These are phyloP conservation scores for Glyphotaelius pellucidus DNA, from an alignment of 2,888 invertebrate species.

Conservation along the genomic window DNA sequence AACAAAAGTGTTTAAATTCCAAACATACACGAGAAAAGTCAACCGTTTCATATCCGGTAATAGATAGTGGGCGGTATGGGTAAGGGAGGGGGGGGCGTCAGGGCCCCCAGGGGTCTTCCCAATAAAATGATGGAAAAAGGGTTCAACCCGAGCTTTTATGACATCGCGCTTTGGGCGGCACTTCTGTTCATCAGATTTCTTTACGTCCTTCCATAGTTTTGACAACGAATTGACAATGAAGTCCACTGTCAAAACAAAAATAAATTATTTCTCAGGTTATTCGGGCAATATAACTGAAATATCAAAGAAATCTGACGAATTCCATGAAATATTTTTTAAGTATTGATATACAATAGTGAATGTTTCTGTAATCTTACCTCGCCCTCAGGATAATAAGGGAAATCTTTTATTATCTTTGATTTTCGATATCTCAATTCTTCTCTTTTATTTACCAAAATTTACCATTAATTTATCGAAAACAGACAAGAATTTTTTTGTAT, in stretches of 20 bases:
- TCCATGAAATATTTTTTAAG: background rate
- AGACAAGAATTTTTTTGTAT: too few species aligned
- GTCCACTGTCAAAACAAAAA: background rate
- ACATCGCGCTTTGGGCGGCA: constrained; percentile 46
- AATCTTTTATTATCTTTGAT: background rate
- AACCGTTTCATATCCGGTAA: constrained; percentile 47
- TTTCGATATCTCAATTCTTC: too few species aligned
- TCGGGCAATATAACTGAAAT: background rate
- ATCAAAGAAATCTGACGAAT: background rate
- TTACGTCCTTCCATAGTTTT: background rate
- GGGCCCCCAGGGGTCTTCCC: constrained; percentile 40
- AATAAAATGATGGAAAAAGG: constrained; percentile 65
- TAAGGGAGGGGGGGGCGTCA: background rate
- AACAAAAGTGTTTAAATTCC: constrained; percentile 41
- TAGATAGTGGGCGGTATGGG: constrained; percentile 32
- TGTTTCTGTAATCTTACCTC: background rate
- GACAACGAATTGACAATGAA: background rate
- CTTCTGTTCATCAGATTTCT: constrained; percentile 22
- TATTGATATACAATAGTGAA: background rate
- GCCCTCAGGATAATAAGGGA: background rate
- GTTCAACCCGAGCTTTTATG: constrained; percentile 55
- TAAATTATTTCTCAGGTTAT: background rate
- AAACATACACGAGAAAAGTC: constrained; percentile 41
- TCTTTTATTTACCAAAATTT: too few species aligned
- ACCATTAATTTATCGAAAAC: too few species aligned